phyloP scores from a whole-genome alignment of 2,113 vertebrate genomes.

The Gnathonemus longibarbis region DNA sequence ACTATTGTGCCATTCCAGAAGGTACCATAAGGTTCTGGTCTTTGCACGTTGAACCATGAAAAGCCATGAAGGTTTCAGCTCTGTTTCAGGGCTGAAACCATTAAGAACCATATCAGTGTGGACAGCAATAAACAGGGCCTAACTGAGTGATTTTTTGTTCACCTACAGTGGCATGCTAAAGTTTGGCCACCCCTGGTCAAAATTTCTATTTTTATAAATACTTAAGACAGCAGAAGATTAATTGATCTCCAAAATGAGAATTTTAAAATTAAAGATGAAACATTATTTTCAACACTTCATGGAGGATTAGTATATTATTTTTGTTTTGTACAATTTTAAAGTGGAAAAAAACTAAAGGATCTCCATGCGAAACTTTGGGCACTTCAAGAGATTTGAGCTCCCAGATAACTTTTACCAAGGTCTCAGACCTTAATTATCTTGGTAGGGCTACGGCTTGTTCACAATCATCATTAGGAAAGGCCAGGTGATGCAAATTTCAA shows the following conservation, averaged over 20 bases:
- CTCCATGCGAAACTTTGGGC: background rate
- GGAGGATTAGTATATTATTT: background rate
- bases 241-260: background rate
- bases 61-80: background rate
- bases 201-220: background rate
- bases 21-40: background rate
- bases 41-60: background rate
- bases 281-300: background rate
- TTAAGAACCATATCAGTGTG: background rate
- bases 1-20: background rate
- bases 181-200: background rate
- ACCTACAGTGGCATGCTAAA: background rate
- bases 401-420: no score
- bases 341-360: background rate
- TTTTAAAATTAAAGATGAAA: background rate
- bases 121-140: background rate
- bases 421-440: background rate
- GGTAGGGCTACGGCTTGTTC: background rate
- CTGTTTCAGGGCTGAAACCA: background rate
- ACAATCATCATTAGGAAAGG: background rate
- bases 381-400: background rate
- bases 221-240: background rate
- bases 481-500: background rate
- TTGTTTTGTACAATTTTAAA: background rate
- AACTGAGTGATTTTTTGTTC: background rate